A percentile compares a stretch with the other conserved stretches of the same genome.
phyloP scores from a whole-genome alignment of 2,888 invertebrate species.

The Caenorhabditis doughertyi region DNA sequence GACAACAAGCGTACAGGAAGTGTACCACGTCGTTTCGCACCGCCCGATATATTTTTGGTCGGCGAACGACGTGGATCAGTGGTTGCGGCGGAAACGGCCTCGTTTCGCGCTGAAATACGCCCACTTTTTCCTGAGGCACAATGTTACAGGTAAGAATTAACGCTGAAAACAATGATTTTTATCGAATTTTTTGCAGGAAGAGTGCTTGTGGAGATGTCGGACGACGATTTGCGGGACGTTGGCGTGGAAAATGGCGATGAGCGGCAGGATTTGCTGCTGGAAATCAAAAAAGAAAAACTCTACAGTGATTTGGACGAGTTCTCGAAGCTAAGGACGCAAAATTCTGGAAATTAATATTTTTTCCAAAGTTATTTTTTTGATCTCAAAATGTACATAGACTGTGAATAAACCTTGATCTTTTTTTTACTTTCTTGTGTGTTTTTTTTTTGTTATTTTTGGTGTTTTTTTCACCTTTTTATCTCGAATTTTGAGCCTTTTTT shows the following conservation, averaged over 20 bases:
- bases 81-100: conserved; percentile 71
- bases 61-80: conserved; percentile 74
- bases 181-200: conserved; percentile 60
- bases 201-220: conserved; percentile 74
- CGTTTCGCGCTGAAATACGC: conserved; percentile 76
- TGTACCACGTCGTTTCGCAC: conserved; percentile 69
- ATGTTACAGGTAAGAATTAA: conserved; percentile 68
- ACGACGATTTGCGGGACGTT: conserved; percentile 72
- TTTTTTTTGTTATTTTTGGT: background rate
- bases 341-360: background rate
- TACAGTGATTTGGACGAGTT: conserved; percentile 75
- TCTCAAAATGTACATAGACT: conserved; percentile 1
- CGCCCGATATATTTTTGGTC: conserved; percentile 76
- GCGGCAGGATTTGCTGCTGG: conserved; percentile 74
- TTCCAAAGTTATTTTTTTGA: background rate
- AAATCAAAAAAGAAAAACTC: conserved; percentile 74
- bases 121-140: conserved; percentile 72
- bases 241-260: conserved; percentile 73
- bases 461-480: background rate
- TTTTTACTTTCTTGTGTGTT: background rate
- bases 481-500: background rate
- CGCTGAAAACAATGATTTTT: background rate
- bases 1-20: conserved; percentile 66
- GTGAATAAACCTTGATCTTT: conserved; percentile 6
- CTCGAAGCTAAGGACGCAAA: conserved; percentile 62